Conservation (phyloP, 1,140 invertebrate genomes). For the Drosophila persimilis region DNA sequence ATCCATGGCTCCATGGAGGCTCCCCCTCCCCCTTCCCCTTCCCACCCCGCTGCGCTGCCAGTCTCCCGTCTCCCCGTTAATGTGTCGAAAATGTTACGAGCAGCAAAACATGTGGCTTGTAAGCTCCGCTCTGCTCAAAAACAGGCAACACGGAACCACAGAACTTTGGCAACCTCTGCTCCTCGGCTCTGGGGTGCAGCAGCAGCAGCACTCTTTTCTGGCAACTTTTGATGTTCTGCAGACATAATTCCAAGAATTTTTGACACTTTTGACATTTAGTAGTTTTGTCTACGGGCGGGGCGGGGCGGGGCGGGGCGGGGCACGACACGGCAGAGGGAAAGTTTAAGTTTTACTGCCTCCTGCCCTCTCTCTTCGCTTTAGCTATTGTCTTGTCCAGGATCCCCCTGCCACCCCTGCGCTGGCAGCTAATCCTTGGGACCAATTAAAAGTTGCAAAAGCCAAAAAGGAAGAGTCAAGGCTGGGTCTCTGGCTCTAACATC, state of each 20-base stretch:
- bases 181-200: background rate
- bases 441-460: slow-evolving; percentile 68
- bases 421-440: slow-evolving; percentile 58
- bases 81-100: slow-evolving; percentile 78
- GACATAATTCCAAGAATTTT: slow-evolving; percentile 79
- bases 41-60: background rate
- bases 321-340: slow-evolving; percentile 20
- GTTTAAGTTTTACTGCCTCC: slow-evolving; percentile 20
- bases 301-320: slow-evolving; percentile 4
- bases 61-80: slow-evolving; percentile 43
- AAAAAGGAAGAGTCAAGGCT: background rate
- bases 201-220: slow-evolving; percentile 9
- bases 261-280: slow-evolving; percentile 82
- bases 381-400: slow-evolving; percentile 56
- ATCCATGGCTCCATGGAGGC: background rate
- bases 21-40: background rate
- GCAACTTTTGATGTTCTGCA: slow-evolving; percentile 77
- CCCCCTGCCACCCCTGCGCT: slow-evolving; percentile 1
- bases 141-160: slow-evolving; percentile 17
- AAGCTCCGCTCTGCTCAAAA: slow-evolving; percentile 31
- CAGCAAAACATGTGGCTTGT: slow-evolving; percentile 70
- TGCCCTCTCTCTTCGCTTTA: slow-evolving; percentile 25
- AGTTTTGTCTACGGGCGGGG: slow-evolving; percentile 67
- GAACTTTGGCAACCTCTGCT: slow-evolving; percentile 15
- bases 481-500: slow-evolving; percentile 1